Evolutionary conservation across 2,888 invertebrate species (phyloP).

Genomic region (Yponomeuta malinellus): DNA sequence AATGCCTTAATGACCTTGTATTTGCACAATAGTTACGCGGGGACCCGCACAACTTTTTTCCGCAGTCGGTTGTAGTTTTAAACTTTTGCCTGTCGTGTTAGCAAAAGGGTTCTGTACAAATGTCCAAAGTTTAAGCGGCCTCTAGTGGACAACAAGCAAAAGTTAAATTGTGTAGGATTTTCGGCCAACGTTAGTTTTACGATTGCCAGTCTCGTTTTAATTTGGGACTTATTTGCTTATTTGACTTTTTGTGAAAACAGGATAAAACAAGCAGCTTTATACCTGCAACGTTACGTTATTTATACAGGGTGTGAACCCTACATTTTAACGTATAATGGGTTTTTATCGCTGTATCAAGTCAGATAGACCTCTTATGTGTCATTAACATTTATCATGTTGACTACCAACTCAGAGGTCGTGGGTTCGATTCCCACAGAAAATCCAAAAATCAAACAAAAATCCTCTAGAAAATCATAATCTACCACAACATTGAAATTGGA

Average conservation of each 20-base stretch:
- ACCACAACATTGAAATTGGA: not conserved
- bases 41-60: too few species aligned
- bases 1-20: too few species aligned
- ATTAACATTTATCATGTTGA: too few species aligned
- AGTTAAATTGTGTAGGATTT: not conserved
- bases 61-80: not conserved
- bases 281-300: too few species aligned
- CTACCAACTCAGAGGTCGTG: too few species aligned
- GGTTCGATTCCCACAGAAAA: too few species aligned
- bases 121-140: not conserved
- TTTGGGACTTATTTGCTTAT: not conserved
- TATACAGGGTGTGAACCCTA: too few species aligned
- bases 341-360: too few species aligned
- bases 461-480: not conserved
- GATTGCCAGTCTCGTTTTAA: not conserved
- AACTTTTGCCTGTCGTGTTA: not conserved
- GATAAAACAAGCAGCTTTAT: too few species aligned
- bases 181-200: not conserved
- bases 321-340: too few species aligned
- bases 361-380: too few species aligned
- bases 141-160: not conserved
- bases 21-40: too few species aligned
- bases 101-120: not conserved
- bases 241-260: not conserved
- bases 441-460: not conserved